Base-by-base conservation (phyloP, 2,113 vertebrate genomes). In the Neolamprologus sp. region DNA sequence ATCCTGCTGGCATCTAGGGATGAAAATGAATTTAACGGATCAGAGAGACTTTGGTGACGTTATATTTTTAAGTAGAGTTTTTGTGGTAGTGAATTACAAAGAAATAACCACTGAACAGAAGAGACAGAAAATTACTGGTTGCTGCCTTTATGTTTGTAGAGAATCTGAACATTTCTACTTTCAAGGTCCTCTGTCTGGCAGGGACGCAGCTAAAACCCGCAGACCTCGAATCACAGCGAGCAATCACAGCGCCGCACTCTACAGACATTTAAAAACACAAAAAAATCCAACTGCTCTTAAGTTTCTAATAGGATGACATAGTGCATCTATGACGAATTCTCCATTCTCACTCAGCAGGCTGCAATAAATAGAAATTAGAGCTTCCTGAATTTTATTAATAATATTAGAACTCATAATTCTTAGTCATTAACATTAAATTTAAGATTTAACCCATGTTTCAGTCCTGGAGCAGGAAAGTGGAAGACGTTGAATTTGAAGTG, bases 131-230 rank as follows among this genome's bases (percentile, higher is more conserved):
- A 47, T 47, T 28, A 47, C 68, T 47, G 6, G 2, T 84, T 85
- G 53, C n/a, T 83, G 31, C 79, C 85, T 80, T 86, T 40, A 58
- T 53, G 68, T 16, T 55, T 73, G 28, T 5, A 60, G 35, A 82
- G 8, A n/a, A 17, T 75, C 71, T 75, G 47, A 85, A 68, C 10
- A 57, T 40, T 82, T 87, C 60, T 47, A 80, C 68, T 42, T 90
- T 84, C 86, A 89, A 85, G 80, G 89, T 92, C 86, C 84, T 85
- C 80, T 81, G 55, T 91, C 84, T 84, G 87, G 83, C 60, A 58
- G 33, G 17, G 80, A 83, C 3, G 2, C 80, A 58, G 55, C 31
- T 82, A 85, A 75, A 86, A 90, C 81, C 71, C 49, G 21, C 16
- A 82, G 81, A 87, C 60, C 89, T 73, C 17, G 68, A 90, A 75